Base-by-base conservation (phyloP, 1,140 invertebrate species). In the Pachyrhynchus sulphureomaculatus region DNA sequence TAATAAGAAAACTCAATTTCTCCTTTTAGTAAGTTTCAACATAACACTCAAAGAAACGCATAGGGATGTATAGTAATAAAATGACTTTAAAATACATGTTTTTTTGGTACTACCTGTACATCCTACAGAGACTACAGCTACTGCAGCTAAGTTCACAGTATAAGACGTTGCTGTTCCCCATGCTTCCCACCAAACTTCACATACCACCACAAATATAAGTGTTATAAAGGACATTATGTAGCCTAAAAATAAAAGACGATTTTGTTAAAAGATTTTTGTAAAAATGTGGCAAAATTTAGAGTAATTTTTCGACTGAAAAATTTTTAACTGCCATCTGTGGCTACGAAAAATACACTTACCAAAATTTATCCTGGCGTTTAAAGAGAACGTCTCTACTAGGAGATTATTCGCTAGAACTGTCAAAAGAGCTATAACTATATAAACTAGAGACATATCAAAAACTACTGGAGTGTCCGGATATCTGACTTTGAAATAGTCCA, bases 401-500 rank as follows among this genome's bases (percentile, higher is more conserved):
- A 93, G 78, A 72, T 95, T 96, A 74, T 94, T 95, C 20, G 88
- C 82, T 48, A 93, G 79, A 0, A 96, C 92, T 12, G 92, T 90
- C 24, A 90, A 83, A 68, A 94, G 92, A 21, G 92, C 91, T 57
- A 91, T 87, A 9, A 89, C 81, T 62, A 95, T 94, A 74, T 95
- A 95, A 20, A 93, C 90, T 26, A 92, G 83, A 12, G 90, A 93
- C 88, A 96, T 93, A 75, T 95, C 92, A 75, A 95, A 92, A 63
- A 95, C 87, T 51, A 96, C 91, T 0, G 90, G 90, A 0, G 88
- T 87, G 12, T 84, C 84, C 0, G 91, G 91, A 77, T 91, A 96
- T 41, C 88, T 83, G 1, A 80, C 79, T 81, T 94, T 89, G 78
- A 92, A 94, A 72, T 91, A 94, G 77, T 94, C 92, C 41, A 92